These are phyloP conservation scores for Rhizoglyphus robini DNA, from an alignment of 1,140 invertebrate genomes.

Conservation along the genomic window DNA sequence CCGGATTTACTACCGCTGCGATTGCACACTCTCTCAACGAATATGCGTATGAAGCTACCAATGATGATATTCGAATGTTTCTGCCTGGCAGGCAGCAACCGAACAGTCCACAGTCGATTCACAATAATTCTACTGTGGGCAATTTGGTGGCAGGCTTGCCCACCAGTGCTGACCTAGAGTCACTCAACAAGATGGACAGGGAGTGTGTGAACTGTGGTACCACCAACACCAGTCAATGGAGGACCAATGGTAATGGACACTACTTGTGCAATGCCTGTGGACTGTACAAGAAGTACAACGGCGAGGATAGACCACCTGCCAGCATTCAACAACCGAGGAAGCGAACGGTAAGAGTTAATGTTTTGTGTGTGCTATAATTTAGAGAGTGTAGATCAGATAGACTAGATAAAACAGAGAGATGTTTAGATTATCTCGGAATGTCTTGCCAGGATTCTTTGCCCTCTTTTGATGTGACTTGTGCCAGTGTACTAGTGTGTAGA, in stretches of 20 bases:
- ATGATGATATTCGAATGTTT: not conserved
- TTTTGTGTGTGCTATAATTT: no score
- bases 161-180: no score
- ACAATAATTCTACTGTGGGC: no score
- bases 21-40: not conserved
- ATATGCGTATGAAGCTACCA: not conserved
- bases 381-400: not conserved
- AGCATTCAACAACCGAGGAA: conserved; percentile 11
- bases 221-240: conserved; percentile 22
- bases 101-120: not conserved
- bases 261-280: conserved; percentile 98
- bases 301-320: conserved; percentile 34
- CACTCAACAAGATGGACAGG: conserved; percentile 15
- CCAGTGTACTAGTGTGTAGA: no score
- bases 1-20: not conserved
- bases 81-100: no score
- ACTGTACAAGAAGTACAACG: conserved; percentile 98
- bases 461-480: no score
- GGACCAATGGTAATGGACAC: conserved; percentile 82
- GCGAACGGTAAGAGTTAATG: not conserved
- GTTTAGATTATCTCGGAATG: no score
- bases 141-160: no score
- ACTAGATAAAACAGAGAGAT: no score
- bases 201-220: conserved; percentile 38
- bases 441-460: no score